Base-by-base conservation (phyloP, 2,113 vertebrate genomes). In the Spea multiplicata region DNA sequence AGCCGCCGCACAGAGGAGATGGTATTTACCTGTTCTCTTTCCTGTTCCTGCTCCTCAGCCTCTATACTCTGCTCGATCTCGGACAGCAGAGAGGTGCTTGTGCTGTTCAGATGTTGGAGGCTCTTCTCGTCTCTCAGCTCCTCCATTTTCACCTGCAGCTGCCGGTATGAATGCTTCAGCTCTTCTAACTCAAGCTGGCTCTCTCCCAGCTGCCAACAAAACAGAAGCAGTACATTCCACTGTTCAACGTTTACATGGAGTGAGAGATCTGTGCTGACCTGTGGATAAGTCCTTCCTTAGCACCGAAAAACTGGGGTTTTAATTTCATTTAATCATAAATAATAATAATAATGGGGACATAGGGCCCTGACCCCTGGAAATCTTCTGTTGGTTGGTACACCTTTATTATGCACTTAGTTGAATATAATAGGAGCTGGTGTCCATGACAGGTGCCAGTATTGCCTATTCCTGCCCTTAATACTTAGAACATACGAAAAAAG, bases 41-140 rank as follows among this genome's bases (percentile, higher is more conserved):
- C 97, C 83, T 99, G 96, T 86, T 98, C 96, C 84, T 97, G 90
- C 85, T 99, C 97, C 87, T 99, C 97, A 8, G 97, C 97, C 85
- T 99, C 97, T 95, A 99, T 98, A 88, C 96, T 98, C 88, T 99
- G 97, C 68, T 99, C 97, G 3, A 99, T 99, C 89, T 99, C 97
- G 5, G 95, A 97, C 80, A 99, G 92, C 73, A 99, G 90, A 62
- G 95, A 98, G 0, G 94, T 92, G 9, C 94, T 94, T 87, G 94
- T 93, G 10, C 95, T 89, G 3, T 92, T 91, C 48, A 95, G 90
- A 78, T 90, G 89, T 52, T 96, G 96, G 50, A 98, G 91, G 83
- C 94, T 97, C 84, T 90, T 89, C 84, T 98, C 96, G 67, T 99
- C 97, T 0, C 88, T 90, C 86, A 99, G 90, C 86, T 98, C 96